Conservation (phyloP, 2,797 vertebrate species). For the Halcyon badia region DNA sequence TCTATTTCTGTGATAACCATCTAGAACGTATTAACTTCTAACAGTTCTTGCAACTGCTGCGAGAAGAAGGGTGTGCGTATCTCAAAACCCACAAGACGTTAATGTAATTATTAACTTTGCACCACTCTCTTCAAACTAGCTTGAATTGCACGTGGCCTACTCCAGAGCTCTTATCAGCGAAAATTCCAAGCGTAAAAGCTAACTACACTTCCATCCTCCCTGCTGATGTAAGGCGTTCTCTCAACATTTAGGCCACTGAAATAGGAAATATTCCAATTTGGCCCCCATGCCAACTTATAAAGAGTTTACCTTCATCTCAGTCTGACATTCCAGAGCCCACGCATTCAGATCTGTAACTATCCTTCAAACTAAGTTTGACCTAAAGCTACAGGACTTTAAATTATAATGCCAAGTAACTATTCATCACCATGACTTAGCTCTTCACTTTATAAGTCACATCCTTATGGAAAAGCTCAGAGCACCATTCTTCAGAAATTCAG, state of each 20-base stretch:
- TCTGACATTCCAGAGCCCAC: not conserved
- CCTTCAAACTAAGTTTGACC: not conserved
- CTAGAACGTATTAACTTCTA: not conserved
- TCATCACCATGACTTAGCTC: not conserved
- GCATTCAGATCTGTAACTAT: not conserved
- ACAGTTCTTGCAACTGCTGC: not conserved
- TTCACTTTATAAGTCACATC: not conserved
- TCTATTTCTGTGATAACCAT: not conserved
- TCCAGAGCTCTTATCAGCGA: not conserved
- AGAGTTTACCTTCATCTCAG: conserved; percentile 1
- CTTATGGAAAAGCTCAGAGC: not conserved
- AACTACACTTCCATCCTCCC: not conserved
- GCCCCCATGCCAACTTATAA: not conserved
- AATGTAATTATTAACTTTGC: not conserved
- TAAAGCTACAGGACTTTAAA: not conserved
- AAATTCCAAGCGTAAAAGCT: not conserved
- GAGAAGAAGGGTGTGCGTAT: not conserved
- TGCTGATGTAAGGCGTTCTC: not conserved
- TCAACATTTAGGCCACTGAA: not conserved
- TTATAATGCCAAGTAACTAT: not conserved
- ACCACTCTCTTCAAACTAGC: not conserved
- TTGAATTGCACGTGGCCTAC: not conserved
- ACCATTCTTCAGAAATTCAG: not conserved
- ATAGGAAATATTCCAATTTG: not conserved
- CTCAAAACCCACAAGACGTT: not conserved